These are phyloP conservation scores for Pachyrhynchus sulphureomaculatus DNA, from an alignment of 1,140 invertebrate species.

Conservation along the genomic window DNA sequence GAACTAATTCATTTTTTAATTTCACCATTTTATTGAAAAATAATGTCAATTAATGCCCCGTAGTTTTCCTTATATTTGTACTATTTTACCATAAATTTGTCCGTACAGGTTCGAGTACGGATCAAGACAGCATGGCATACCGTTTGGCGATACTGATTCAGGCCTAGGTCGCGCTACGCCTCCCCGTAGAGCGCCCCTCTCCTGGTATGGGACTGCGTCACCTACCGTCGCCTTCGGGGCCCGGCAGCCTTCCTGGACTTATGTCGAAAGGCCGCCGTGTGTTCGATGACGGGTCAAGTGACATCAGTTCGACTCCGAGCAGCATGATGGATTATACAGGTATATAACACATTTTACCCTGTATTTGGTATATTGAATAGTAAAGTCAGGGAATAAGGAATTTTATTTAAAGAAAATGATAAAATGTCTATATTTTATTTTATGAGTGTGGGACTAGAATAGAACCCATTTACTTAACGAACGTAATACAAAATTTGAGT, in stretches of 20 bases:
- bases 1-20: too few relatives aligned
- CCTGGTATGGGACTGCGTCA: slow-evolving; percentile 68
- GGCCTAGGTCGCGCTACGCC: slow-evolving; percentile 78
- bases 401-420: too few relatives aligned
- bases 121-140: slow-evolving; percentile 57
- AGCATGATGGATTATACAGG: slow-evolving; percentile 85
- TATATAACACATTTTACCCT: too few relatives aligned
- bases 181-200: slow-evolving; percentile 75
- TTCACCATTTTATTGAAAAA: too few relatives aligned
- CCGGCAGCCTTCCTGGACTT: slow-evolving; percentile 78
- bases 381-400: too few relatives aligned
- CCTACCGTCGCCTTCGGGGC: slow-evolving; percentile 73
- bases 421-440: too few relatives aligned
- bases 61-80: too few relatives aligned
- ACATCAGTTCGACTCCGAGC: slow-evolving; percentile 71
- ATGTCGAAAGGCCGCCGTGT: slow-evolving; percentile 71
- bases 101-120: slow-evolving; percentile 54
- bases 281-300: slow-evolving; percentile 82
- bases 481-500: too few relatives aligned
- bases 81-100: slow-evolving; percentile 4
- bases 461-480: too few relatives aligned
- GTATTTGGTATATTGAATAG: too few relatives aligned
- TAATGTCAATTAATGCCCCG: too few relatives aligned
- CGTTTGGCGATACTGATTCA: slow-evolving; percentile 70
- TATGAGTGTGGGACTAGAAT: too few relatives aligned